Base-by-base conservation (phyloP, 2,888 invertebrate genomes). In the Fragum whitleyi region DNA sequence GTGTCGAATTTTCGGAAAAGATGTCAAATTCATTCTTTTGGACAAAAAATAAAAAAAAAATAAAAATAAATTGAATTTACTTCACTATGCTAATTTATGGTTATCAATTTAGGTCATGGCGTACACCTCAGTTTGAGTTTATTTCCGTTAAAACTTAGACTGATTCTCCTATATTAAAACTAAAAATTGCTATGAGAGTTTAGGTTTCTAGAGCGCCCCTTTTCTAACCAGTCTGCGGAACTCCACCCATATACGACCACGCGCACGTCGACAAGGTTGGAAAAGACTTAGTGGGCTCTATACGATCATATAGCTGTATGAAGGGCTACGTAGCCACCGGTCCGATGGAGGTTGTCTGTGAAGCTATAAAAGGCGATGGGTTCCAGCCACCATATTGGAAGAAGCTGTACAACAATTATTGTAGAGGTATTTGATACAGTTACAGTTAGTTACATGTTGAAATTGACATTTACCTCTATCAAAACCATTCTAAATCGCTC, bases 351-450 rank as follows among this genome's bases (percentile, higher is more conserved):
- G 36, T 74, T 3, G 47, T 70, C 28, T 84, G 84, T 61, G 26
- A 79, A 0, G 81, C 77, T 11, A 79, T 79, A 21, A 32, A 32
- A 23, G n/a, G 16, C 7, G 28, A 26, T 7, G 62, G 59, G 23
- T 39, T 21, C 59, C 53, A 26, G n/a, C n/a, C 19, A 21, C 77
- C 77, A n/a, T 57, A 70, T n/a, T 77, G 77, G 77, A 53, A 32
- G 28, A 21, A 29, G 23, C 11, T 71, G 36, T 23, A 23, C 11
- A 29, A 59, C 16, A 71, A 83, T 36, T 23, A 59, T n/a, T 83
- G 83, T 42, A 77, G 39, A 83, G 83, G 83, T 83, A 62, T 14
- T 9, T 39, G 39, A n/a, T n/a, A n/a, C n/a, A n/a, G n/a, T n/a
- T n/a, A n/a, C n/a, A n/a, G n/a, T n/a, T n/a, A n/a, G n/a, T n/a